These are phyloP conservation scores for Ischnus inquisitorius DNA, from an alignment of 2,888 invertebrate genomes.

Conservation along the genomic window DNA sequence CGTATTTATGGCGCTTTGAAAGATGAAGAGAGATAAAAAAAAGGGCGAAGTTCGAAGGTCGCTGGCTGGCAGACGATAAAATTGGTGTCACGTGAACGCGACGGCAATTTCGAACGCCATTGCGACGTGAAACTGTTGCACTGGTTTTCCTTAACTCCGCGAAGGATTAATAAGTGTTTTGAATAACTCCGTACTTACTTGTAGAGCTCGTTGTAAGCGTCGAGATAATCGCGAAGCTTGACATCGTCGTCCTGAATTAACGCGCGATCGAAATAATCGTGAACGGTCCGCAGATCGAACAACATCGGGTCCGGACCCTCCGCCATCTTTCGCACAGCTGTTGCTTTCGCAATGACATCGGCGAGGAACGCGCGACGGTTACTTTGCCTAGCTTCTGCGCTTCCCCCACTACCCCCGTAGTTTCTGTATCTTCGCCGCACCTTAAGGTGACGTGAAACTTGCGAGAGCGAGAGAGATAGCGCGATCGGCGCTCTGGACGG, in stretches of 20 bases:
- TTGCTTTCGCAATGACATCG: conserved; percentile 17
- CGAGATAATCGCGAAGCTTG: conserved; percentile 90
- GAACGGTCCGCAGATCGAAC: conserved; percentile 88
- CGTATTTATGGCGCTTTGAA: background rate
- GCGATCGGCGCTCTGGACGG: too few species aligned
- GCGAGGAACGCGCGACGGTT: background rate
- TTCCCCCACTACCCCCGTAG: too few species aligned
- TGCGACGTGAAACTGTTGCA: background rate
- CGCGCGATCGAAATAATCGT: conserved; percentile 89
- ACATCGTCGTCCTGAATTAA: conserved; percentile 91
- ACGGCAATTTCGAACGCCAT: conserved; percentile 24
- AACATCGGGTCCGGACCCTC: conserved; percentile 77
- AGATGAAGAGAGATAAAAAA: background rate
- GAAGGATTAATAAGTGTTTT: background rate
- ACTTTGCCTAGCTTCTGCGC: background rate
- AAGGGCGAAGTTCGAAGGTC: conserved; percentile 44
- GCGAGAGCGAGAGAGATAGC: too few species aligned
- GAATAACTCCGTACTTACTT: conserved; percentile 87
- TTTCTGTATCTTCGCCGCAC: background rate
- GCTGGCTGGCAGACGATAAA: conserved; percentile 38
- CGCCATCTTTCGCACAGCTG: conserved; percentile 77
- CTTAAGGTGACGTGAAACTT: too few species aligned
- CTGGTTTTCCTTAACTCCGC: background rate
- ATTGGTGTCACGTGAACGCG: conserved; percentile 59
- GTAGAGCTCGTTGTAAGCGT: conserved; percentile 93